Conservation (phyloP, 2,113 vertebrate species). For the Nibea albiflora region DNA sequence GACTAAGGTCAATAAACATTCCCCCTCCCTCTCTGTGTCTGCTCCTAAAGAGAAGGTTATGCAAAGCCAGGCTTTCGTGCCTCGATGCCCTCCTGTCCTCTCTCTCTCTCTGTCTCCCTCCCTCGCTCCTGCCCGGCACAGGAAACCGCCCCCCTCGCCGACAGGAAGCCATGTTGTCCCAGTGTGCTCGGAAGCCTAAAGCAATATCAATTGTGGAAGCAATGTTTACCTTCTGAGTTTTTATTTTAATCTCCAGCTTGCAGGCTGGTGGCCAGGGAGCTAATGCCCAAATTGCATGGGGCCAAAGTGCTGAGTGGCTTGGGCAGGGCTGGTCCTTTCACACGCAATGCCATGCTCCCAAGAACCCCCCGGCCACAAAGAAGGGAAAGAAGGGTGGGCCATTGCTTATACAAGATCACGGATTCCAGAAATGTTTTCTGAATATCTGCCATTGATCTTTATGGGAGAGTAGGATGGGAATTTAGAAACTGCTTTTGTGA, state of each 20-base stretch:
- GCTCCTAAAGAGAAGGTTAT: slow-evolving; percentile 76
- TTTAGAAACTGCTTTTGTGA: slow-evolving; percentile 40
- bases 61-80: slow-evolving; percentile 80
- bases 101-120: slow-evolving; percentile 55
- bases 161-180: slow-evolving; percentile 81
- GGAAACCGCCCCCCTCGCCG: slow-evolving; percentile 79
- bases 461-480: slow-evolving; percentile 68
- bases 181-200: slow-evolving; percentile 77
- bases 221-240: slow-evolving; percentile 84
- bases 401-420: slow-evolving; percentile 60
- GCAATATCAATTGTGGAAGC: slow-evolving; percentile 81
- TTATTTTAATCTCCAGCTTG: slow-evolving; percentile 78
- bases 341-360: slow-evolving; percentile 80
- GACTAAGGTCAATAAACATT: slow-evolving; percentile 90
- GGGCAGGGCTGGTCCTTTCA: slow-evolving; percentile 78
- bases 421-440: slow-evolving; percentile 67
- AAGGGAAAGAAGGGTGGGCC: slow-evolving; percentile 56
- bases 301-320: slow-evolving; percentile 72
- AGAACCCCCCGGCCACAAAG: slow-evolving; percentile 61
- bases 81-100: slow-evolving; percentile 66
- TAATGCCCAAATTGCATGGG: slow-evolving; percentile 71
- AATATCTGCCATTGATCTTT: slow-evolving; percentile 76
- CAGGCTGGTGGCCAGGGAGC: slow-evolving; percentile 76
- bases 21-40: slow-evolving; percentile 73
- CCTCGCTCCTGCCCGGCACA: slow-evolving; percentile 68